phyloP scores from a whole-genome alignment of 2,888 invertebrate species.

The Protodeltote pygarga region DNA sequence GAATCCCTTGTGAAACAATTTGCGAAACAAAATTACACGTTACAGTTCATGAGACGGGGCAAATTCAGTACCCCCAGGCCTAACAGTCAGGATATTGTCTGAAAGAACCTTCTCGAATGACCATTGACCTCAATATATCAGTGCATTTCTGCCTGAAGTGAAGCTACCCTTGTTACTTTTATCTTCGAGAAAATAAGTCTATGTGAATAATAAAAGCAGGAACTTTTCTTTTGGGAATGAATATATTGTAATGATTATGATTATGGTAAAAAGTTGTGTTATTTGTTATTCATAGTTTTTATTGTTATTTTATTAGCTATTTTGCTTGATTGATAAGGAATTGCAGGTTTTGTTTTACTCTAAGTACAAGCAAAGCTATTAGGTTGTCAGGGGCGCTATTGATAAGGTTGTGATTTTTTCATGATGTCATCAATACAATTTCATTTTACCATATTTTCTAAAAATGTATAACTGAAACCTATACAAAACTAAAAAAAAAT shows the following conservation, averaged over 20 bases:
- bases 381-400: no score
- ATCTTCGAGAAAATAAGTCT: constrained; percentile 43
- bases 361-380: no score
- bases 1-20: constrained; percentile 1
- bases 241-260: constrained; percentile 24
- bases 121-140: constrained; percentile 54
- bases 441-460: no score
- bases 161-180: constrained; percentile 45
- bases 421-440: no score
- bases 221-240: constrained; percentile 25
- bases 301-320: no score
- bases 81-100: constrained; percentile 14
- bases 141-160: constrained; percentile 48
- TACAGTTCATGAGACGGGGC: constrained; percentile 14
- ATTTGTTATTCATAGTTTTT: no score
- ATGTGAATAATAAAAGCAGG: constrained; percentile 49
- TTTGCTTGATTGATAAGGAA: no score
- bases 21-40: constrained; percentile 13
- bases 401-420: no score
- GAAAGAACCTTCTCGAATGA: constrained; percentile 17
- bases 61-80: constrained; percentile 12
- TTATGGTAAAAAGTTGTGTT: constrained; percentile 29
- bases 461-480: no score
- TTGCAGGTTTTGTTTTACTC: no score
- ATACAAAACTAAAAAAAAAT: no score